Evolutionary conservation across 2,113 vertebrate species (phyloP), one percentile per base, ranked within the genome.

Genomic region (Hiodon tergisus): DNA sequence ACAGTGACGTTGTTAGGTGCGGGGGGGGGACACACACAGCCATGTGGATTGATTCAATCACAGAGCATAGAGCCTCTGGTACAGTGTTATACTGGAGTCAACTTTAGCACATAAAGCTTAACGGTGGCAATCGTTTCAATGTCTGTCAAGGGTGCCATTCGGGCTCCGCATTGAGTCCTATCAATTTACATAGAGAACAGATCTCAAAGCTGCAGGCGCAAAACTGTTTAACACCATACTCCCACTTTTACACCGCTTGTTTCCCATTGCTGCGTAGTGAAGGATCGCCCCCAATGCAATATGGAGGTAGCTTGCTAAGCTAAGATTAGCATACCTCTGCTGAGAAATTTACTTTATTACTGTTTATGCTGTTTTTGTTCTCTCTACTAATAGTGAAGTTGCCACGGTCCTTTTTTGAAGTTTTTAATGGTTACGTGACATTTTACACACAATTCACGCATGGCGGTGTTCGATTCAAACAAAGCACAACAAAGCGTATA

Each of bases 141-240:
- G 81, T 83, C 83, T 88, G 83, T 87, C 85, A 87, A 85, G 85
- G 84, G 87, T 85, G 82, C 83, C 81, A 60, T 89, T 88, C 83
- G 83, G 81, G 77, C 55, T 47, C 10, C 13, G 52, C 31, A 31
- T 74, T 83, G 78, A 74, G 81, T 82, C 82, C 77, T 84, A 86
- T 85, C 77, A 84, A 83, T 86, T 85, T 82, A 78, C 82, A 83
- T 81, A 83, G 85, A 81, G 79, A 85, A 77, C 77, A 77, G 74
- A 85, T 84, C 78, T 84, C 78, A 83, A 79, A 81, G 69, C 69
- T 71, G 69, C 53, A 13, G 13, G 46, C 17, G 14, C 69, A 46
- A 17, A 7, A 58, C 17, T 69, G 5, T 51, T 51, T 47, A 48
- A 48, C 31, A 48, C 31, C 4, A 5, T 47, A 66, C 2, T 14